Percentiles rank a stretch among this genome's conserved stretches.
Conservation (phyloP, 2,888 invertebrate species). For the Perdita meconis region DNA sequence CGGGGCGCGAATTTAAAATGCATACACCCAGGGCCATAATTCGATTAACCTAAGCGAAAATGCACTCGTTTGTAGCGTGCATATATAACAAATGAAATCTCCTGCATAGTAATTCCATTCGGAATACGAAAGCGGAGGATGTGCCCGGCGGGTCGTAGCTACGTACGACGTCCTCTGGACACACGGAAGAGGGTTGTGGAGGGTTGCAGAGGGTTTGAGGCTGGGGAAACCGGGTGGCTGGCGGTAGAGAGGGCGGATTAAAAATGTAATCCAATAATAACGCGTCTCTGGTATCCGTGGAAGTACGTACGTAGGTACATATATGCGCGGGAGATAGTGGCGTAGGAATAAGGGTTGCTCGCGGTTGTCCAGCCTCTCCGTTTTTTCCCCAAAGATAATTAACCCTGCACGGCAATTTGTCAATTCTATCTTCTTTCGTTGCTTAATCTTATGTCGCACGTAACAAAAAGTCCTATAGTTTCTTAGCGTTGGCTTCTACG, state of each 20-base stretch:
- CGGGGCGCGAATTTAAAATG: slow-evolving; percentile 79
- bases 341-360: slow-evolving; percentile 69
- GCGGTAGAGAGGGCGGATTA: slow-evolving; percentile 81
- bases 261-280: slow-evolving; percentile 85
- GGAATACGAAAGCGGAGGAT: slow-evolving; percentile 83
- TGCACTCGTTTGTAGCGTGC: slow-evolving; percentile 82
- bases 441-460: background rate
- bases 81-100: slow-evolving; percentile 83
- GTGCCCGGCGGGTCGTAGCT: slow-evolving; percentile 77
- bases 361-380: slow-evolving; percentile 47
- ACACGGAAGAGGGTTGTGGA: slow-evolving; percentile 66
- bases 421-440: slow-evolving; percentile 23
- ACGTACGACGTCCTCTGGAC: slow-evolving; percentile 69
- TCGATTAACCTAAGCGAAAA: slow-evolving; percentile 83
- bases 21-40: slow-evolving; percentile 80
- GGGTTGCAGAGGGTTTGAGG: slow-evolving; percentile 64
- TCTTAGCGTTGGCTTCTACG: background rate
- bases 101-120: slow-evolving; percentile 84
- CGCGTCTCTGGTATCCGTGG: slow-evolving; percentile 83
- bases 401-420: slow-evolving; percentile 51
- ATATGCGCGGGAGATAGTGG: slow-evolving; percentile 66
- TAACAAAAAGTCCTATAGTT: slow-evolving; percentile 10
- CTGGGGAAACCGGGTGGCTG: slow-evolving; percentile 48
- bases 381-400: slow-evolving; percentile 62
- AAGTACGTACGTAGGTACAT: slow-evolving; percentile 74